phyloP scores from a whole-genome alignment of 2,113 vertebrate species.

The Thinocorus orbignyianus region DNA sequence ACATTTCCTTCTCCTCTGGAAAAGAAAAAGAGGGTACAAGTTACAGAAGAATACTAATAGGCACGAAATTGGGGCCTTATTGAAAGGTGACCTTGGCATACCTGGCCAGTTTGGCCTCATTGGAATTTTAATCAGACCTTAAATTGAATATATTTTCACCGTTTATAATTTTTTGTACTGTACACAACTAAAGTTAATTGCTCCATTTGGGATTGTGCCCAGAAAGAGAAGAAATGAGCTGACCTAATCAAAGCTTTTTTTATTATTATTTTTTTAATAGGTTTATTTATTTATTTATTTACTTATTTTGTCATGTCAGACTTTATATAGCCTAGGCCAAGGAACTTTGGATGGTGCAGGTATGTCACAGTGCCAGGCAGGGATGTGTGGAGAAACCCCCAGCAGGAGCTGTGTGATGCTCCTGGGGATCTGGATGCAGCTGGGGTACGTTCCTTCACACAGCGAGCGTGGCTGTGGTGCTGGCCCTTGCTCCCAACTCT shows the following conservation, averaged over 20 bases:
- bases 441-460: accelerated
- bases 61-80: background rate
- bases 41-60: background rate
- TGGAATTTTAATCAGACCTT: background rate
- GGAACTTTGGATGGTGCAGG: background rate
- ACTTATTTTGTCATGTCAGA: background rate
- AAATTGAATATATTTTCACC: background rate
- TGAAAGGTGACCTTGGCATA: background rate
- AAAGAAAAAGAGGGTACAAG: background rate
- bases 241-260: background rate
- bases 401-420: background rate
- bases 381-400: background rate
- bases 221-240: background rate
- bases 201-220: background rate
- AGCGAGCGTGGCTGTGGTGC: background rate
- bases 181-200: conserved; percentile 14
- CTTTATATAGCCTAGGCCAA: background rate
- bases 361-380: background rate
- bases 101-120: background rate
- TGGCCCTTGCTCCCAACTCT: accelerated
- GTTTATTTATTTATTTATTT: too few relatives aligned
- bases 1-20: background rate
- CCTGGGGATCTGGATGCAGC: background rate
- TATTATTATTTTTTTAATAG: too few relatives aligned
- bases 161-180: background rate